Evolutionary conservation across 1,140 invertebrate species (phyloP).

Genomic region (Paraescarpia echinospica): DNA sequence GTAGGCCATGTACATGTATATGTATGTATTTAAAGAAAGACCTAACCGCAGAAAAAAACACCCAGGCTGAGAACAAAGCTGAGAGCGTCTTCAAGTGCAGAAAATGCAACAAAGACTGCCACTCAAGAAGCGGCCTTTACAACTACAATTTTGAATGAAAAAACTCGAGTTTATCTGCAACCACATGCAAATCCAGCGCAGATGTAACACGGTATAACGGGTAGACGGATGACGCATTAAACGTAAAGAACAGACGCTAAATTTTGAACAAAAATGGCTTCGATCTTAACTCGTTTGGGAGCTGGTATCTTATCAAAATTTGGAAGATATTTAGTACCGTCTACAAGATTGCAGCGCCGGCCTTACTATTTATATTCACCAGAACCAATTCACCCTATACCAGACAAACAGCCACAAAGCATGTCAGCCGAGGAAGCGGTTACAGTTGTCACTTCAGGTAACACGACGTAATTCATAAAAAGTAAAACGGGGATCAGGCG

Average conservation of each 20-base stretch:
- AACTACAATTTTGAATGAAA: no score
- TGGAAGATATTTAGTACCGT: not conserved
- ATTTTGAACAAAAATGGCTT: not conserved
- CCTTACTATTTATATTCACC: constrained; percentile 51
- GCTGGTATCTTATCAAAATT: not conserved
- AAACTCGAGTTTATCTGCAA: no score
- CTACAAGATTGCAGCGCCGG: not conserved
- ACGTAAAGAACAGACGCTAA: not conserved
- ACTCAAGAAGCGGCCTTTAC: no score
- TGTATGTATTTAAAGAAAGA: no score
- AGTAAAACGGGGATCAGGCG: no score
- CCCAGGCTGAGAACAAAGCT: no score
- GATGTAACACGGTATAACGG: no score
- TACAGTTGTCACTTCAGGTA: constrained; percentile 24
- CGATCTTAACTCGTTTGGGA: not conserved
- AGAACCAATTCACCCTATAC: constrained; percentile 57
- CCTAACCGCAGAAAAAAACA: no score
- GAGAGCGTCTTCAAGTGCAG: no score
- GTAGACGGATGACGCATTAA: not conserved
- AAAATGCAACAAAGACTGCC: no score
- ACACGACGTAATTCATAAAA: not conserved
- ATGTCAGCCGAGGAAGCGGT: constrained; percentile 53
- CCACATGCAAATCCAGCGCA: no score
- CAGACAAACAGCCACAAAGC: constrained; percentile 51
- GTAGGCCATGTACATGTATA: no score